Percentiles rank a stretch among this genome's conserved stretches.
Conservation (phyloP, 2,113 vertebrate species). For the Mesoclemmys tuberculata region DNA sequence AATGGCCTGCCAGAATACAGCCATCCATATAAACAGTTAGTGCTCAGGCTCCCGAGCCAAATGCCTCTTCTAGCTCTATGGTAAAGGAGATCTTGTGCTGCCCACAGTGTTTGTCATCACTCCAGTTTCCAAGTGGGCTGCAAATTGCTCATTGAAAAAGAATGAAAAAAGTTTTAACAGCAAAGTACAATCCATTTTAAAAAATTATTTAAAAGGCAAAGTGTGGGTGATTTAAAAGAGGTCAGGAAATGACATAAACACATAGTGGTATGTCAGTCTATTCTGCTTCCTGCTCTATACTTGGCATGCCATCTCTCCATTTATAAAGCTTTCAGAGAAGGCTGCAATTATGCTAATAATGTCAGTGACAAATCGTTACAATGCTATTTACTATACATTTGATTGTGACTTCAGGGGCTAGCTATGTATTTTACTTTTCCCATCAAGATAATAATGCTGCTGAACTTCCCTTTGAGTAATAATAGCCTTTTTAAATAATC, state of each 20-base stretch:
- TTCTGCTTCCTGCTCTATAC: accelerated
- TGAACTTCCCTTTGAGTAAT: background rate
- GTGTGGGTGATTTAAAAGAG: background rate
- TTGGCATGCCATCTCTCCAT: background rate
- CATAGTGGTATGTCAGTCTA: too few species aligned
- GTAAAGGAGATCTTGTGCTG: background rate
- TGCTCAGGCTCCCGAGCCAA: background rate
- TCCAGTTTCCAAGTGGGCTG: background rate
- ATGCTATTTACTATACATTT: background rate
- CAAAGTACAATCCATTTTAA: background rate
- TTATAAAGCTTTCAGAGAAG: background rate
- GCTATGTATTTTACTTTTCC: background rate
- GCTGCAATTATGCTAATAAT: background rate
- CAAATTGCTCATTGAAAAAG: background rate
- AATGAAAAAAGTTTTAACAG: background rate
- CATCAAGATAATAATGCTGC: background rate
- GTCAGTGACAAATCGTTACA: background rate
- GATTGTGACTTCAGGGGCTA: background rate
- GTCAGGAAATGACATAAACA: background rate
- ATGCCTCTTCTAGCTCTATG: background rate
- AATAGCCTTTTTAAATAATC: background rate
- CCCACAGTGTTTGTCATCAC: background rate
- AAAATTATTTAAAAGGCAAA: background rate
- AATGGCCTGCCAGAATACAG: background rate
- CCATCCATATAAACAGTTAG: background rate